These are phyloP conservation scores for Saxidomus purpurata DNA, from an alignment of 1,140 invertebrate genomes.

Conservation along the genomic window DNA sequence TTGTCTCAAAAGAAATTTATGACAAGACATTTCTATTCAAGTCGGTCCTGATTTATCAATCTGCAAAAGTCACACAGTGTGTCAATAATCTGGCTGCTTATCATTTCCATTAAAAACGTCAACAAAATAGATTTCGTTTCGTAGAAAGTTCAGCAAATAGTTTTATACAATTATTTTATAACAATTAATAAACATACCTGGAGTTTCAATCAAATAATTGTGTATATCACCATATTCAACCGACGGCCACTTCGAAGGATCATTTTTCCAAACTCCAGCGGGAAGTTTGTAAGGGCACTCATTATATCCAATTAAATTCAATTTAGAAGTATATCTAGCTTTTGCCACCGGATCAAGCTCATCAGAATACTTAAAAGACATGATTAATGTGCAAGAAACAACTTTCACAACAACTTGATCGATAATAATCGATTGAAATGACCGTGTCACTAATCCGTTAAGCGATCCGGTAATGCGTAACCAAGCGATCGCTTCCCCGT, in stretches of 20 bases:
- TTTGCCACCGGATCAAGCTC: background rate
- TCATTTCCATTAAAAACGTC: too few relatives aligned
- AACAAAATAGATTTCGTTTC: too few relatives aligned
- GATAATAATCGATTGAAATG: background rate
- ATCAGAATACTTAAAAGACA: slow-evolving; percentile 2
- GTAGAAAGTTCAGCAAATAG: too few relatives aligned
- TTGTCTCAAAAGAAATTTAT: too few relatives aligned
- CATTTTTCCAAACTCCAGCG: slow-evolving; percentile 7
- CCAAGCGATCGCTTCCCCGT: slow-evolving; percentile 7
- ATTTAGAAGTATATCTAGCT: slow-evolving; percentile 10
- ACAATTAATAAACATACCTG: too few relatives aligned
- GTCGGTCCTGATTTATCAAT: too few relatives aligned
- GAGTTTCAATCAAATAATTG: slow-evolving; percentile 4
- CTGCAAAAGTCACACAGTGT: too few relatives aligned
- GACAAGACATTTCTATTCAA: too few relatives aligned
- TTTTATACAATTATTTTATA: too few relatives aligned
- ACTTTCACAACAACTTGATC: background rate
- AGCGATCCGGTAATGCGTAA: too few relatives aligned
- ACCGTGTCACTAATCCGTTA: background rate
- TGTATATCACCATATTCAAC: slow-evolving; percentile 20
- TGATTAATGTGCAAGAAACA: background rate
- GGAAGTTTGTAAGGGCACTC: slow-evolving; percentile 1
- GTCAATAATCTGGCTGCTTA: too few relatives aligned
- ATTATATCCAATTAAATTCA: slow-evolving; percentile 9
- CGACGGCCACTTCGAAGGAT: slow-evolving; percentile 11